A percentile compares a stretch with the other conserved stretches of the same genome.
Conservation (phyloP, 2,113 vertebrate species). For the Brienomyrus brachyistius region DNA sequence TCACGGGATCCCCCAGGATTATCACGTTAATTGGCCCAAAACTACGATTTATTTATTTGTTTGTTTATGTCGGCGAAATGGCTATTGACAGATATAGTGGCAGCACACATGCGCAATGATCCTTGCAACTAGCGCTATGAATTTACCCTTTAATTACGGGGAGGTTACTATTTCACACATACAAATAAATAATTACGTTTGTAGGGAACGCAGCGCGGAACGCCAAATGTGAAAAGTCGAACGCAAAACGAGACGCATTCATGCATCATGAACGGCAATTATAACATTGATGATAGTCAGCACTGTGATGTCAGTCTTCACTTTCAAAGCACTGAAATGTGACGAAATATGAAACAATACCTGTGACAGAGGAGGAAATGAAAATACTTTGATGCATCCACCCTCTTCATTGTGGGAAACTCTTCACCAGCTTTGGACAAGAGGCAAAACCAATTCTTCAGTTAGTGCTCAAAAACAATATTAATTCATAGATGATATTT, state of each 20-base stretch:
- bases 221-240: conserved; percentile 26
- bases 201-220: conserved; percentile 21
- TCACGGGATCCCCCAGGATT: background rate
- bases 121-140: background rate
- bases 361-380: conserved; percentile 3
- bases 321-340: conserved; percentile 24
- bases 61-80: background rate
- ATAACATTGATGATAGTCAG: conserved; percentile 28
- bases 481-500: background rate
- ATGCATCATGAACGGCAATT: conserved; percentile 45
- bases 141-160: background rate
- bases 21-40: background rate
- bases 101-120: background rate
- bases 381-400: conserved; percentile 23
- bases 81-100: background rate
- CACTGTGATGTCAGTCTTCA: conserved; percentile 34
- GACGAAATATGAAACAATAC: conserved; percentile 8
- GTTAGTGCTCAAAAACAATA: background rate
- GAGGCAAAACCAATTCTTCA: background rate
- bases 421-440: background rate
- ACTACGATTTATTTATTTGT: background rate
- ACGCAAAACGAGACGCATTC: conserved; percentile 38
- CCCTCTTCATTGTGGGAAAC: background rate
- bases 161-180: conserved; percentile 15
- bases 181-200: conserved; percentile 19